Conservation (phyloP, 2,113 vertebrate species). For the Zapus hudsonius region DNA sequence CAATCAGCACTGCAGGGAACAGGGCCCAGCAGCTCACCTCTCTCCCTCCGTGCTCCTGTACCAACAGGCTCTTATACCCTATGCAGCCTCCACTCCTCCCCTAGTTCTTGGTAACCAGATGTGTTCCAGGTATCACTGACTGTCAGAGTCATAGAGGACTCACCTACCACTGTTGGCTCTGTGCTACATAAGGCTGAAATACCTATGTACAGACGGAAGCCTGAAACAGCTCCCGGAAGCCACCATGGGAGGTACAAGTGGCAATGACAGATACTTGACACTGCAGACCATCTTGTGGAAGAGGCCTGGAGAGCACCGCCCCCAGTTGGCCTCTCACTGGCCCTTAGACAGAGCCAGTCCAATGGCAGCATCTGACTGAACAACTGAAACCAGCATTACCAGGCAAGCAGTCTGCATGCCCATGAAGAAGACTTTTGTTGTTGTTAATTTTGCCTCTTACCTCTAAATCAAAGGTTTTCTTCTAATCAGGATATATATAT, state of each 20-base stretch:
- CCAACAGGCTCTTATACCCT: background rate
- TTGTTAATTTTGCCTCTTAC: background rate
- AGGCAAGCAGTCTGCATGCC: background rate
- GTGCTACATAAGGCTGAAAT: background rate
- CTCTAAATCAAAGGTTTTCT: constrained; percentile 10
- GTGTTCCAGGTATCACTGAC: background rate
- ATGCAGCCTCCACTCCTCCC: no score
- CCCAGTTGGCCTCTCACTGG: background rate
- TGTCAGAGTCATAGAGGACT: background rate
- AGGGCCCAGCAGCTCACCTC: background rate
- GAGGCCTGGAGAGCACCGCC: background rate
- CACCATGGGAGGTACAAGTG: background rate
- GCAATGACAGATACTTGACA: background rate
- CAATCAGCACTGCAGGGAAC: background rate
- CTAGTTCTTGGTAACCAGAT: background rate
- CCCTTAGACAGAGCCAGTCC: background rate
- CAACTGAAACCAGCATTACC: background rate
- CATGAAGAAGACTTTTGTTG: background rate
- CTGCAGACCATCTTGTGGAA: background rate
- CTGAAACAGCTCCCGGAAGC: background rate
- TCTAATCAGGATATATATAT: background rate
- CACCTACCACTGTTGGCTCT: no score
- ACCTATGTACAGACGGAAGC: background rate
- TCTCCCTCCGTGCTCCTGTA: background rate
- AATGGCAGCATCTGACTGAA: background rate